Conservation (phyloP, 2,888 invertebrate genomes). For the Creontiades dilutus region DNA sequence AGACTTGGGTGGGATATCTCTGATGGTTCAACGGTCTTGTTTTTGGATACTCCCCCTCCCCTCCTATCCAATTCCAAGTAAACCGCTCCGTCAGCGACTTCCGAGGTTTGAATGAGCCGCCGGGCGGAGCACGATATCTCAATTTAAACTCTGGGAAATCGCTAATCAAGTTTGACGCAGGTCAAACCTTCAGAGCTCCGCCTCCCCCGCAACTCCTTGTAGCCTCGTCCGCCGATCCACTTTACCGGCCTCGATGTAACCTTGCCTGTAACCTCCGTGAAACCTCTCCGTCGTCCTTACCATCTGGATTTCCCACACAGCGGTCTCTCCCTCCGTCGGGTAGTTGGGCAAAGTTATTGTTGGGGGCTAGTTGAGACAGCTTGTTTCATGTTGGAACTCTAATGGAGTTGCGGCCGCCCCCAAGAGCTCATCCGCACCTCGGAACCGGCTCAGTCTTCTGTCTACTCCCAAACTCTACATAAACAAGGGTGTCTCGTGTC, state of each 20-base stretch:
- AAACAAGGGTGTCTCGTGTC: no score
- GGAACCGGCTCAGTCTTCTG: background rate
- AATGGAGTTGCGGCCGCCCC: conserved; percentile 45
- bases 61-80: background rate
- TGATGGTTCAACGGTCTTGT: background rate
- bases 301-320: conserved; percentile 2
- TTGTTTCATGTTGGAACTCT: conserved; percentile 39
- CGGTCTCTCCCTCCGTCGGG: background rate
- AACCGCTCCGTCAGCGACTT: background rate
- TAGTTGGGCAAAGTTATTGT: conserved; percentile 40
- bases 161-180: conserved; percentile 24
- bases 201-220: background rate
- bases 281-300: background rate
- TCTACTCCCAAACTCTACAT: no score
- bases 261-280: no score
- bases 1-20: no score
- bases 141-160: conserved; percentile 52
- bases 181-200: background rate
- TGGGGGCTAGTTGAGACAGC: conserved; percentile 46
- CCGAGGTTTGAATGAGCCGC: background rate
- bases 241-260: background rate
- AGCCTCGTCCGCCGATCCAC: background rate
- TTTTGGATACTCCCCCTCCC: background rate
- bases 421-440: background rate
- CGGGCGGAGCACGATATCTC: conserved; percentile 18